Evolutionary conservation across 2,797 vertebrate species (phyloP).

Genomic region (Gila robusta): DNA sequence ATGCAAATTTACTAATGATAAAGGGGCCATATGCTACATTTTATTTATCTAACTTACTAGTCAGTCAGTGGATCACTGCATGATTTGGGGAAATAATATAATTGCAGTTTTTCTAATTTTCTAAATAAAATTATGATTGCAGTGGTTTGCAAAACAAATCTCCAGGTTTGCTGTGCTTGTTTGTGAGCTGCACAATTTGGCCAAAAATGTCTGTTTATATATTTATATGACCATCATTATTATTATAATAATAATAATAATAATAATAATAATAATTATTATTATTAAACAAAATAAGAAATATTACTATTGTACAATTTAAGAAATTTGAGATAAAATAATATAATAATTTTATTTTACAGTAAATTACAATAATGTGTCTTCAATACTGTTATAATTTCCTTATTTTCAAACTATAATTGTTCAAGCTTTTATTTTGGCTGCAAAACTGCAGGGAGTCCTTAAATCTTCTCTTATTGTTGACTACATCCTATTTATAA

Average conservation of each 20-base stretch:
- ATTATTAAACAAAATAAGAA: not conserved
- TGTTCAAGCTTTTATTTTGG: not conserved
- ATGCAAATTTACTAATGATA: not conserved
- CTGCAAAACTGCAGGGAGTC: not conserved
- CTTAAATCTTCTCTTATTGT: not conserved
- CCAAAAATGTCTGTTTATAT: not conserved
- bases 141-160: too few species aligned
- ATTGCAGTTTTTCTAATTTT: not conserved
- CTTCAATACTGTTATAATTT: not conserved
- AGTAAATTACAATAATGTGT: not conserved
- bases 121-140: not conserved
- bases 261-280: too few species aligned
- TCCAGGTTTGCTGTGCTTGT: not conserved
- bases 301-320: not conserved
- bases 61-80: not conserved
- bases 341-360: not conserved
- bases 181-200: not conserved
- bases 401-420: not conserved
- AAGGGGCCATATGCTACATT: not conserved
- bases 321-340: not conserved
- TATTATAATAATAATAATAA: too few species aligned
- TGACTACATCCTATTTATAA: not conserved
- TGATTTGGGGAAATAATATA: not conserved
- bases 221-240: not conserved
- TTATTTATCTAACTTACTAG: not conserved